A percentile compares a stretch with the other conserved stretches of the same genome.
Evolutionary conservation across 2,888 invertebrate species (phyloP).

Genomic region (Neoaliturus tenellus): DNA sequence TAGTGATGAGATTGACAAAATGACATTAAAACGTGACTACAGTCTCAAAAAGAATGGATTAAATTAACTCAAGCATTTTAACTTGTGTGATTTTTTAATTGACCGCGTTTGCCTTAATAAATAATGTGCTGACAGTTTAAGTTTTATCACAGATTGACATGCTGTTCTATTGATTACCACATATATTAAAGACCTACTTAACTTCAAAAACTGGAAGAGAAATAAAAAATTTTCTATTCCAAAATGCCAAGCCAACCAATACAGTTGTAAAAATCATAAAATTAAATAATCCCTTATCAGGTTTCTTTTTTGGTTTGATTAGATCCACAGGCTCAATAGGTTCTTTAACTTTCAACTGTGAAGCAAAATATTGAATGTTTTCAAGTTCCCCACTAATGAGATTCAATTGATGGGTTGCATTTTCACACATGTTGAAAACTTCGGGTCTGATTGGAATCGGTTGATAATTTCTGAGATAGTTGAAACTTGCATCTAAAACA

Average conservation of each 20-base stretch:
- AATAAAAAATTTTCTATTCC: slow-evolving; percentile 11
- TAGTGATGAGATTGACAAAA: too few species aligned
- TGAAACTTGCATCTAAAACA: slow-evolving; percentile 55
- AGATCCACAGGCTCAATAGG: slow-evolving; percentile 58
- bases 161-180: not conserved
- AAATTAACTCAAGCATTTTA: too few species aligned
- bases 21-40: too few species aligned
- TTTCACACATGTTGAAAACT: slow-evolving; percentile 36
- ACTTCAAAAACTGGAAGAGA: not conserved
- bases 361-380: slow-evolving; percentile 44
- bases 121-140: not conserved
- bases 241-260: not conserved
- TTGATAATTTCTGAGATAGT: slow-evolving; percentile 55
- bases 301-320: slow-evolving; percentile 48
- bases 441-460: slow-evolving; percentile 8
- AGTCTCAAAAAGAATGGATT: too few species aligned
- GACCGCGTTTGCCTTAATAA: too few species aligned
- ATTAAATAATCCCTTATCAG: not conserved
- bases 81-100: too few species aligned
- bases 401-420: slow-evolving; percentile 42
- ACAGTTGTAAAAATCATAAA: slow-evolving; percentile 5
- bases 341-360: slow-evolving; percentile 56
- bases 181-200: not conserved
- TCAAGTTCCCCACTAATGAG: slow-evolving; percentile 50
- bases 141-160: not conserved